Base-by-base conservation (phyloP, 2,888 invertebrate species). In the Dione vanillae region DNA sequence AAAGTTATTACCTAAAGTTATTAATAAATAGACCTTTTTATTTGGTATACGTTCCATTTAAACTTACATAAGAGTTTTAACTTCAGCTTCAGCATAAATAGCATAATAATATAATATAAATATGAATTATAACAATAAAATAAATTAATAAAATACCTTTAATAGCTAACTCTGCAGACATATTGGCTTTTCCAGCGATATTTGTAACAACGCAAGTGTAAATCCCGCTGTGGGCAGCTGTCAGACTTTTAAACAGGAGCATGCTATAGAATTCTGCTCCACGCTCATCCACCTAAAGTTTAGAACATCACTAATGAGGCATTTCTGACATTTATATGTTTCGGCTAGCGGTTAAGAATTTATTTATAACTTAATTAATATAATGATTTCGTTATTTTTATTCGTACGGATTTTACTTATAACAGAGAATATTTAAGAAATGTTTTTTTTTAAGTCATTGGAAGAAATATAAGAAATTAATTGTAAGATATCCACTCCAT, bases 191-290 rank as follows among this genome's bases (percentile, higher is more conserved):
- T n/a, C 96, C 96, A 62, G 96, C 96, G 11, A 95, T 94, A 84
- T 96, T 96, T 52, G 95, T 95, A 0, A 96, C 96, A 72, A 95
- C 95, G 84, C 96, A 96, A 11, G 96, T 96, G 81, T 96, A 96
- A 72, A 94, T 93, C 0, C 96, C 96, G 79, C 95, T 96, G 79
- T 96, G 96, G 56, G 93, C 93, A 40, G 96, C 95, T 66, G 95
- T 95, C 76, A 96, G 94, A 83, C 95, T 95, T 88, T 96, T 96
- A 82, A 96, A 96, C 51, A 96, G 94, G 68, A 96, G 88, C 92
- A 96, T 95, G 79, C 96, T 96, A 81, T 95, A 96, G 86, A 96
- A 96, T 82, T 96, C 96, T 19, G 95, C 95, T 61, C 95, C 95
- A 59, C 95, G 94, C 79, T 96, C 96, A 74, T 95, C 95, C 20